phyloP scores from a whole-genome alignment of 2,113 vertebrate species.

The Plecturocebus donacophilus region DNA sequence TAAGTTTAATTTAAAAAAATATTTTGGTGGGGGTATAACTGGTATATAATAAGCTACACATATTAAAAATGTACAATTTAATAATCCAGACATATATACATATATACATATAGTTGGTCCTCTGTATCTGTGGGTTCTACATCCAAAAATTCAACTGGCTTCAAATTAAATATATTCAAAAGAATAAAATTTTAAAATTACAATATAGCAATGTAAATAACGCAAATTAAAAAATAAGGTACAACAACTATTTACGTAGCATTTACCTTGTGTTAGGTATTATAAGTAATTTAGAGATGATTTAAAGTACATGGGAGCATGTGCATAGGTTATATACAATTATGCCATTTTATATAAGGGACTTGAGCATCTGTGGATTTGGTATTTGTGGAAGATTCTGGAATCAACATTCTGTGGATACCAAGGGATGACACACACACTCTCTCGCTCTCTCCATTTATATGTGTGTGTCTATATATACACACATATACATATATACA shows the following conservation, averaged over 20 bases:
- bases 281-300: not conserved
- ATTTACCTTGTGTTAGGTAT: not conserved
- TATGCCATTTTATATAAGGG: not conserved
- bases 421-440: not conserved
- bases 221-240: not conserved
- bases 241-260: not conserved
- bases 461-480: not conserved
- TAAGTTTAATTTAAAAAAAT: not conserved
- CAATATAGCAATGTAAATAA: not conserved
- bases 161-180: not conserved
- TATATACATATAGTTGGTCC: not conserved
- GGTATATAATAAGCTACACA: not conserved
- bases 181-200: not conserved
- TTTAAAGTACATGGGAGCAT: not conserved
- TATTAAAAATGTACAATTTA: not conserved
- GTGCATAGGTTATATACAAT: not conserved
- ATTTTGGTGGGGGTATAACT: not conserved
- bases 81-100: not conserved
- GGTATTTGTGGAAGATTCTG: not conserved
- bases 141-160: not conserved
- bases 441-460: not conserved
- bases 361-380: not conserved
- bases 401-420: not conserved
- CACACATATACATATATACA: not conserved
- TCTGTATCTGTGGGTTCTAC: not conserved